Conservation (phyloP, 2,797 vertebrate genomes). For the Eulemur albifrons region DNA sequence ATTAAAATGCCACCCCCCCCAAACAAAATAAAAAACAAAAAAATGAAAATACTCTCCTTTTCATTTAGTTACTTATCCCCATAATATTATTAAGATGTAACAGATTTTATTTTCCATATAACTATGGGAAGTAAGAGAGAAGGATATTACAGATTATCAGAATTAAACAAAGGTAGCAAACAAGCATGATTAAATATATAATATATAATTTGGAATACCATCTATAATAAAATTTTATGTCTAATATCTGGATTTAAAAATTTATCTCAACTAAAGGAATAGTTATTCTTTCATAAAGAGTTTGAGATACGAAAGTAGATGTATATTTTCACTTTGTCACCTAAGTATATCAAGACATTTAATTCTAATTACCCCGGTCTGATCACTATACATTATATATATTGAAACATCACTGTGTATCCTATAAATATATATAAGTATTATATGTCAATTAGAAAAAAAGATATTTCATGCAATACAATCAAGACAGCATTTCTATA, state of each 20-base stretch:
- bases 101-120: slow-evolving; percentile 3
- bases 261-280: slow-evolving; percentile 24
- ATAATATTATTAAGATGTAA: slow-evolving; percentile 10
- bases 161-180: neutral
- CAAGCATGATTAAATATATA: slow-evolving; percentile 2
- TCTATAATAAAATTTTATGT: neutral
- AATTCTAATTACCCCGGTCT: neutral
- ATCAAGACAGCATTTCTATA: slow-evolving; percentile 22
- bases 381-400: neutral
- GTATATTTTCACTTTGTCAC: neutral
- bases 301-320: neutral
- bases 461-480: neutral
- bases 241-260: neutral
- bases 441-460: neutral
- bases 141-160: neutral
- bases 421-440: neutral
- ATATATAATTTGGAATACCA: neutral
- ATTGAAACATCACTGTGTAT: neutral
- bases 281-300: neutral
- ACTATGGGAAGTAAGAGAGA: neutral
- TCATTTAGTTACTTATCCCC: slow-evolving; percentile 6
- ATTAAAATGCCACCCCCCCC: slow-evolving; percentile 34
- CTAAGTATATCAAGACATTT: neutral
- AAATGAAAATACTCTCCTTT: slow-evolving; percentile 18
- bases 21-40: neutral